These are phyloP conservation scores for Sebastes matsubarae DNA, from an alignment of 2,797 vertebrate species.

Conservation along the genomic window DNA sequence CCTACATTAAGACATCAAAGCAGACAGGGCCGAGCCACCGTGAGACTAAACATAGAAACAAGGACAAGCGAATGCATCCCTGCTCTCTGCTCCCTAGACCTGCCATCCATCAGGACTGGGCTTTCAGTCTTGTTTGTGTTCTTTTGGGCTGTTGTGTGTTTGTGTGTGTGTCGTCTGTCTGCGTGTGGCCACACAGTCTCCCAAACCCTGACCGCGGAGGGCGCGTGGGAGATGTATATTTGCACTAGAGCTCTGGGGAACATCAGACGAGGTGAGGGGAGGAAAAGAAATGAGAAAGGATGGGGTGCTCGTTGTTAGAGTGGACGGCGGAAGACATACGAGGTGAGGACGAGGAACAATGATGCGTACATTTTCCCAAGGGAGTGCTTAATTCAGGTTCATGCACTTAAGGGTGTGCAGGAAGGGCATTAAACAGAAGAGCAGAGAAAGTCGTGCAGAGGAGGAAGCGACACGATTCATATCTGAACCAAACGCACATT, in stretches of 20 bases:
- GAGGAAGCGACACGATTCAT: constrained; percentile 37
- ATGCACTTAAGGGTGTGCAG: constrained; percentile 49
- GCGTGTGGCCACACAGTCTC: constrained; percentile 62
- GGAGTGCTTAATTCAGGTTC: constrained; percentile 49
- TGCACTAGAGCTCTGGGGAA: constrained; percentile 59
- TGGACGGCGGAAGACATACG: constrained; percentile 32
- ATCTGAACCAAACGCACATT: constrained; percentile 27
- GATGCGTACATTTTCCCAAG: constrained; percentile 29
- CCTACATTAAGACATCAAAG: constrained; percentile 39
- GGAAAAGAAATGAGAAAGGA: constrained; percentile 32
- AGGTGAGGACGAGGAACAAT: constrained; percentile 37
- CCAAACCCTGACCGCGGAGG: constrained; percentile 34
- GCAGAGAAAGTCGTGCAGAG: constrained; percentile 49
- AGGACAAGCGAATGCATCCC: constrained; percentile 44
- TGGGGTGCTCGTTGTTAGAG: constrained; percentile 17
- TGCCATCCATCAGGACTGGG: constrained; percentile 57
- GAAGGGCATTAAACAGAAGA: constrained; percentile 50
- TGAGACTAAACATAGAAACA: constrained; percentile 70
- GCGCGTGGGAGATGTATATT: constrained; percentile 64
- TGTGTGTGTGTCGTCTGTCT: constrained; percentile 47
- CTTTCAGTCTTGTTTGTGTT: constrained; percentile 60
- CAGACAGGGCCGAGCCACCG: constrained; percentile 16
- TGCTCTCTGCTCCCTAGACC: constrained; percentile 34
- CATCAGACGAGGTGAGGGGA: constrained; percentile 50
- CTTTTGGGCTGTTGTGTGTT: constrained; percentile 30